These are phyloP conservation scores for Caenorhabditis zanzibari DNA, from an alignment of 2,888 invertebrate species.

Conservation along the genomic window DNA sequence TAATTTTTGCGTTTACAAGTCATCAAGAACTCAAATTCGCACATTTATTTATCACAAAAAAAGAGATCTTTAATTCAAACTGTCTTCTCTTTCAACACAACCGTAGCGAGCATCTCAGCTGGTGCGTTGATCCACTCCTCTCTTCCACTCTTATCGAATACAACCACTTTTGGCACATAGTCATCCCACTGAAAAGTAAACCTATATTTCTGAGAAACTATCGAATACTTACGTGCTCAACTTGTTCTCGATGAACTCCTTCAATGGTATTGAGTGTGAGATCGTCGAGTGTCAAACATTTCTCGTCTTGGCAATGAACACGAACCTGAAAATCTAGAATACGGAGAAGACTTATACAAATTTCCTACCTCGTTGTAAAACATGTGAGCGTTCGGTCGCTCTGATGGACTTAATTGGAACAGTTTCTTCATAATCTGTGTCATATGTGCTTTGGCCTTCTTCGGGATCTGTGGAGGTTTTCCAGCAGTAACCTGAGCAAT, in stretches of 20 bases:
- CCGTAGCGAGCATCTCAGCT: constrained; percentile 31
- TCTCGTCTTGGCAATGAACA: constrained; percentile 45
- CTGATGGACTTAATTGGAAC: not conserved
- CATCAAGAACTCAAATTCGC: not conserved
- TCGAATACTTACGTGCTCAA: constrained; percentile 4
- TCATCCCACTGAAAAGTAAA: constrained; percentile 30
- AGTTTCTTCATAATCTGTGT: not conserved
- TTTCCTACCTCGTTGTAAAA: constrained; percentile 66
- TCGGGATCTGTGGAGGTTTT: constrained; percentile 9
- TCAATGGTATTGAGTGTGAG: constrained; percentile 30
- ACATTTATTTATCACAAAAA: not conserved
- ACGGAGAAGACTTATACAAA: too few species aligned
- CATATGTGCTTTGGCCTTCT: not conserved
- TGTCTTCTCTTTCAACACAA: constrained; percentile 19
- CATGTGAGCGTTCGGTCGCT: constrained; percentile 43
- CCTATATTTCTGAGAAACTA: too few species aligned
- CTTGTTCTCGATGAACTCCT: constrained; percentile 26
- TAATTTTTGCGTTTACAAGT: not conserved
- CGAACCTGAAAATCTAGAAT: constrained; percentile 38
- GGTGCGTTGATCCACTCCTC: constrained; percentile 45
- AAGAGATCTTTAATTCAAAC: not conserved
- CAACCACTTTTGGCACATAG: constrained; percentile 37
- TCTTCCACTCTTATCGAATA: constrained; percentile 17
- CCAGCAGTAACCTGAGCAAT: not conserved
- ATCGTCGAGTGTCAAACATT: constrained; percentile 41